Evolutionary conservation across 1,140 invertebrate species (phyloP), one percentile per base, ranked within the genome.

Genomic region (Aricia agestis): DNA sequence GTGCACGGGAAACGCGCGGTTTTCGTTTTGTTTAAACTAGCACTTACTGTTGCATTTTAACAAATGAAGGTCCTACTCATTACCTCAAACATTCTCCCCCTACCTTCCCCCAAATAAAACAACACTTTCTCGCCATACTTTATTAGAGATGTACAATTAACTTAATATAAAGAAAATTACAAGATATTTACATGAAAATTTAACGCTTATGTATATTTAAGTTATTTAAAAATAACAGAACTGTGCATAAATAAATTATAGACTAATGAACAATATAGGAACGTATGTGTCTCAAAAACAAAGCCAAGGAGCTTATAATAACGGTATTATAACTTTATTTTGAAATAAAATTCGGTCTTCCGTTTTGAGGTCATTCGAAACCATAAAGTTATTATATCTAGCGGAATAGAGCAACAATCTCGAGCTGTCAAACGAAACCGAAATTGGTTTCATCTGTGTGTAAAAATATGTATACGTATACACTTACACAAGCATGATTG

Each of bases 71-170:
- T 57, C 52, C 52, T 15, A 57, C 13, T 15, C n/a, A 0, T 13
- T 57, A 57, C 1, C 52, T 57, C 6, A 15, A n/a, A 57, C 2
- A 17, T 10, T 17, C 10, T 15, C n/a, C n/a, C n/a, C n/a, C n/a
- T n/a, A n/a, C n/a, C n/a, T n/a, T n/a, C n/a, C n/a, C 13, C 1
- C 10, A 71, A 71, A 52, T 52, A 45, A 70, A 72, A 72, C 57
- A 72, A 72, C 41, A 71, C 66, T 57, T 69, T 73, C 73, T 72
- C 73, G 70, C 74, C 76, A 72, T 74, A 74, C 76, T 90, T 89
- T 87, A 91, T 91, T 89, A 84, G 88, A 91, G 86, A 90, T 78
- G 80, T 85, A 87, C 81, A 82, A 84, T 85, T 89, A 86, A 88
- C 84, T 87, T 85, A 87, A 87, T 83, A 80, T 76, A 89, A 87